These are phyloP conservation scores for Aphaenogaster rudis DNA, from an alignment of 1,140 invertebrate species.

Conservation along the genomic window DNA sequence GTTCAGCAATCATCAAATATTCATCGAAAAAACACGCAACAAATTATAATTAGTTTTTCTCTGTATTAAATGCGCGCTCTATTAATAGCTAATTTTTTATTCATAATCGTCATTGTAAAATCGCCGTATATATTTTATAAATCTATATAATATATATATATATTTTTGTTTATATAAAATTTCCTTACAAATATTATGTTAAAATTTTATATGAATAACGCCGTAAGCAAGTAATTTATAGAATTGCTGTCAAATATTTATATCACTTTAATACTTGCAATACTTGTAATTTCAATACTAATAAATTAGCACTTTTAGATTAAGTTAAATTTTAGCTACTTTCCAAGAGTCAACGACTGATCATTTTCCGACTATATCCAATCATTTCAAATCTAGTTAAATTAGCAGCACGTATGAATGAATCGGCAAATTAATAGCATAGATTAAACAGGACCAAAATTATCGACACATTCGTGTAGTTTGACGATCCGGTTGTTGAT, in stretches of 20 bases:
- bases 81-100: background rate
- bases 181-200: background rate
- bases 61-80: background rate
- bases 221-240: background rate
- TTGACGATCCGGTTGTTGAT: background rate
- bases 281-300: slow-evolving; percentile 1
- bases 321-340: background rate
- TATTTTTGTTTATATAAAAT: background rate
- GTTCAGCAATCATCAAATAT: background rate
- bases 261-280: background rate
- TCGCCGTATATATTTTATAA: background rate
- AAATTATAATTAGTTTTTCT: background rate
- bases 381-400: background rate
- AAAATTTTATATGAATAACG: background rate
- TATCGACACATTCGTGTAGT: background rate
- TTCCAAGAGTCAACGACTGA: background rate
- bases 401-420: background rate
- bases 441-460: background rate
- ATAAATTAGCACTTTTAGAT: background rate
- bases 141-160: too few species aligned
- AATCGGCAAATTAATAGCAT: background rate
- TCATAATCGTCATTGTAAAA: background rate
- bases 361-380: background rate
- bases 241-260: background rate
- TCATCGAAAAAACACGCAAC: background rate